These are phyloP conservation scores for Mesodorylaimus sp. DNA, from an alignment of 2,888 invertebrate species.

Conservation along the genomic window DNA sequence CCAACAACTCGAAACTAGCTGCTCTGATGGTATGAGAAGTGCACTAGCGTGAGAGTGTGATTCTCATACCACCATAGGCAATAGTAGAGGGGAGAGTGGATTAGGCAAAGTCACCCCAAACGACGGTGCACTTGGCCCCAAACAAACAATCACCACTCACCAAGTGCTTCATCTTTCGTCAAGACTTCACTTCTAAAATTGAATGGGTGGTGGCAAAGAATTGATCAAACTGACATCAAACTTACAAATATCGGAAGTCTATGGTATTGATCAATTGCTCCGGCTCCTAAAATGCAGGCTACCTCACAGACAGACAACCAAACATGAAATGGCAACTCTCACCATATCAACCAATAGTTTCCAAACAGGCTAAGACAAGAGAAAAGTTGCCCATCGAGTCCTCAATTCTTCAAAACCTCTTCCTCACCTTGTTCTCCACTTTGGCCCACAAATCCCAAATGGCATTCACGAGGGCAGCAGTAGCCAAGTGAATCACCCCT, in stretches of 20 bases:
- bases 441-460: constrained; percentile 81
- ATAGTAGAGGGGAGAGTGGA: too few species aligned
- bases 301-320: constrained; percentile 4
- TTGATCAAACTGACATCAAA: background rate
- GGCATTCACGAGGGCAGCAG: constrained; percentile 68
- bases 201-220: constrained; percentile 4
- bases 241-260: constrained; percentile 56
- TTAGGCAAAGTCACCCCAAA: too few species aligned
- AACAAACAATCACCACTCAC: too few species aligned
- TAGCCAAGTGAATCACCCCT: constrained; percentile 67
- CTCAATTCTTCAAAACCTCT: background rate
- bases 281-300: constrained; percentile 39
- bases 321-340: background rate
- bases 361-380: constrained; percentile 50
- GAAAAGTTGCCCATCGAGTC: background rate
- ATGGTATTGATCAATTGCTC: constrained; percentile 64
- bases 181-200: constrained; percentile 56
- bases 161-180: constrained; percentile 59
- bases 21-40: too few species aligned
- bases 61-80: too few species aligned
- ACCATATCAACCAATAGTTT: constrained; percentile 56
- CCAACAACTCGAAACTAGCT: too few species aligned
- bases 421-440: constrained; percentile 45
- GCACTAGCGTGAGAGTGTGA: too few species aligned
- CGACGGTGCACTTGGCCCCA: too few species aligned